These are phyloP conservation scores for Brachynemurus nebulosus DNA, from an alignment of 2,888 invertebrate genomes.

Conservation along the genomic window DNA sequence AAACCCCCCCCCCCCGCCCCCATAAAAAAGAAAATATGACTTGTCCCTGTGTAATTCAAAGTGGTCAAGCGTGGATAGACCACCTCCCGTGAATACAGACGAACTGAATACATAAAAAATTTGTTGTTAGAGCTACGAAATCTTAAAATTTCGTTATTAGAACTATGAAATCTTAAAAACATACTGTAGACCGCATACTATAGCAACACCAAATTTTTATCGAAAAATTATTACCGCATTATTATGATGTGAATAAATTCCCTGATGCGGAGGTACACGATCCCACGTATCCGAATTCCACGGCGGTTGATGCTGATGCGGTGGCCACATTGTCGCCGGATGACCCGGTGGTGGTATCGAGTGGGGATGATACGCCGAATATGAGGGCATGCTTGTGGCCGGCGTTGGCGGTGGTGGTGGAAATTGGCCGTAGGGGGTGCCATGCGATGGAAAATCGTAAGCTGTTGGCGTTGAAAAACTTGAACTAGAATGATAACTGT, in stretches of 20 bases:
- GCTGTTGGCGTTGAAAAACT: slow-evolving; percentile 9
- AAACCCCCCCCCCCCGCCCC: no score
- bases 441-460: slow-evolving; percentile 9
- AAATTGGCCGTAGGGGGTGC: slow-evolving; percentile 16
- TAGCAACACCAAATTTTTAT: neutral
- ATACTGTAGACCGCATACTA: neutral
- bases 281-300: slow-evolving; percentile 6
- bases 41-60: no score
- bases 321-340: neutral
- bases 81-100: no score
- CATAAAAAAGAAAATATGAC: no score
- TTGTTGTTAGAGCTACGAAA: no score
- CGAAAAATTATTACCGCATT: slow-evolving; percentile 6
- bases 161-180: no score
- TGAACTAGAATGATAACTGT: slow-evolving; percentile 8
- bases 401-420: slow-evolving; percentile 16
- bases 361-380: slow-evolving; percentile 6
- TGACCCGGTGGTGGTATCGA: neutral
- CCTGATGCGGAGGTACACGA: slow-evolving; percentile 5
- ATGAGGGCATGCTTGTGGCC: slow-evolving; percentile 16
- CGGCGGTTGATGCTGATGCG: slow-evolving; percentile 1
- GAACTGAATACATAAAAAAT: no score
- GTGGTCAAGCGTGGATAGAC: no score
- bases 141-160: no score
- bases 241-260: slow-evolving; percentile 9